A percentile compares a stretch with the other conserved stretches of the same genome.
Conservation (phyloP, 1,140 invertebrate genomes). For the Macrobrachium rosenbergii region DNA sequence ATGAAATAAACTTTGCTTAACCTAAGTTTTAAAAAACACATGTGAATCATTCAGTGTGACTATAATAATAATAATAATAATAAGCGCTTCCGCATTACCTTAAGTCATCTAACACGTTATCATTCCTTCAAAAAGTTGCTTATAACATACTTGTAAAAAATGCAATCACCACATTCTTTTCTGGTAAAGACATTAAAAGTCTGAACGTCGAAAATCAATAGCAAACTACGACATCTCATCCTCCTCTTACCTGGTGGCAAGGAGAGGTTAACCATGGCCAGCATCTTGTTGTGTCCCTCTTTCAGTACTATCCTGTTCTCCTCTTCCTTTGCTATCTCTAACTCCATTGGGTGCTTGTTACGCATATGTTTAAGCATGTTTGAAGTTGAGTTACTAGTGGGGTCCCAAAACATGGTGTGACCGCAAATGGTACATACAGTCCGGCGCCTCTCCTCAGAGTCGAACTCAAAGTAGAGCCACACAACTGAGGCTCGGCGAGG, state of each 20-base stretch:
- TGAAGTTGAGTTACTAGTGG: constrained; percentile 50
- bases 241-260: background rate
- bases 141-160: too few species aligned
- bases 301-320: background rate
- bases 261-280: background rate
- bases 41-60: too few species aligned
- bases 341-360: constrained; percentile 38
- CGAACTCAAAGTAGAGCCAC: constrained; percentile 51
- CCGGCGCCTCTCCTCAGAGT: constrained; percentile 33
- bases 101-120: too few species aligned
- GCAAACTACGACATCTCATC: too few species aligned
- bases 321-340: background rate
- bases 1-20: too few species aligned
- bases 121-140: too few species aligned
- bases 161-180: too few species aligned
- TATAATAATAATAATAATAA: too few species aligned
- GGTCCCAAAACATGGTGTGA: constrained; percentile 52
- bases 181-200: too few species aligned
- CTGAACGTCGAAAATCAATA: too few species aligned
- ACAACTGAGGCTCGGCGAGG: constrained; percentile 15
- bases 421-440: constrained; percentile 46
- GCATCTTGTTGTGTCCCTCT: background rate
- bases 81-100: too few species aligned
- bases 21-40: too few species aligned
- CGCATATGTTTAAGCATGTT: constrained; percentile 58